A percentile compares a stretch with the other conserved stretches of the same genome.
These are phyloP conservation scores for Enteromius unitaeniatus DNA, from an alignment of 2,797 vertebrate genomes.

Conservation along the genomic window DNA sequence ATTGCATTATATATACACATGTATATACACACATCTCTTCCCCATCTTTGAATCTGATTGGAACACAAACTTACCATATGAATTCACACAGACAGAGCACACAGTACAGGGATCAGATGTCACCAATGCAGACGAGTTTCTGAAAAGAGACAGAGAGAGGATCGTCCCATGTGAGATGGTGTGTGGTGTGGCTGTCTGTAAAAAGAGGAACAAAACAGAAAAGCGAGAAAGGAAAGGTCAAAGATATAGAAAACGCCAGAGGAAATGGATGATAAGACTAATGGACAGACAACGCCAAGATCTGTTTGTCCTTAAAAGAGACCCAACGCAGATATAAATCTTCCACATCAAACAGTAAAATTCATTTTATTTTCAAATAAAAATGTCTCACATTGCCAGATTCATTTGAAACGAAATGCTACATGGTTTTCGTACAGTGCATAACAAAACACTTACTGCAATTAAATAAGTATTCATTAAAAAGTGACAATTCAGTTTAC, in stretches of 20 bases:
- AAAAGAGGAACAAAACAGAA: constrained; percentile 13
- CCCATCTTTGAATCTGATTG: background rate
- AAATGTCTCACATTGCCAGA: background rate
- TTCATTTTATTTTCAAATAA: background rate
- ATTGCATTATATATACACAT: background rate
- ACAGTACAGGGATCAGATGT: constrained; percentile 17
- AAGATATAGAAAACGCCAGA: background rate
- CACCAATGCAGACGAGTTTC: constrained; percentile 26
- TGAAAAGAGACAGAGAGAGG: constrained; percentile 11
- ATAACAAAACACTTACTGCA: background rate
- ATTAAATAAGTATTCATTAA: background rate
- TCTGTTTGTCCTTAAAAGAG: constrained; percentile 12
- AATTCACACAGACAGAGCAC: constrained; percentile 17
- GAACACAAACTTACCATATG: constrained; percentile 4
- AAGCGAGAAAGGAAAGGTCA: constrained; percentile 41
- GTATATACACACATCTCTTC: background rate
- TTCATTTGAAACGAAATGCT: background rate
- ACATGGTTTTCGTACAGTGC: background rate
- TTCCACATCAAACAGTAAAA: background rate
- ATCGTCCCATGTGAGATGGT: constrained; percentile 5
- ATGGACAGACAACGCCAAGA: constrained; percentile 4
- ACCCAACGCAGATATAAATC: background rate
- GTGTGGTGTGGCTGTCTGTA: background rate
- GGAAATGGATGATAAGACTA: background rate
- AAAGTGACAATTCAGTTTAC: background rate